Evolutionary conservation across 64 coral and sea anemone genomes (phyloP).

Genomic region (Pocillopora verrucosa): DNA sequence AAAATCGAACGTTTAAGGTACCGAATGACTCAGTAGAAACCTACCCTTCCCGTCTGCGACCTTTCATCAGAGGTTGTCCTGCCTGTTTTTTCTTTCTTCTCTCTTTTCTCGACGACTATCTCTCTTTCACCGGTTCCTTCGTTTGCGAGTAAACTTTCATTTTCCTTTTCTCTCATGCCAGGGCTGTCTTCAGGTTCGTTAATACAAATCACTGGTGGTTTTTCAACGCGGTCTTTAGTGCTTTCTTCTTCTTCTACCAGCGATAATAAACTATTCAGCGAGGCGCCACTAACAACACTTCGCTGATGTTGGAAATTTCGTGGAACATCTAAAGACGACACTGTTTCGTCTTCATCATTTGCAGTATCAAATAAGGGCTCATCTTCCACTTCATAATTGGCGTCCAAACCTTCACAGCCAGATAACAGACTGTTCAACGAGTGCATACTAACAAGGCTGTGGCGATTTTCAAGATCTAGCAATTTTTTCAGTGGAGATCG

Average conservation of each 20-base stretch:
- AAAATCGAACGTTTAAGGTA: neutral
- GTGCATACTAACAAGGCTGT: neutral
- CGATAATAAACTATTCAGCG: constrained; percentile 22
- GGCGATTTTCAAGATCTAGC: neutral
- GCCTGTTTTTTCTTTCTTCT: constrained; percentile 1
- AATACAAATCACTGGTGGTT: neutral
- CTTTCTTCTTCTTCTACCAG: neutral
- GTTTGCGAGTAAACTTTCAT: neutral
- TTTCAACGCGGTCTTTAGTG: neutral
- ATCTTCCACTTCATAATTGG: neutral
- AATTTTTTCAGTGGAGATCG: neutral
- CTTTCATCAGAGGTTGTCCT: constrained; percentile 44
- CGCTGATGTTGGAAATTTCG: neutral
- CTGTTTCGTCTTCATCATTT: neutral
- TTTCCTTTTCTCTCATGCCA: neutral
- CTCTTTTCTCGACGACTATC: neutral
- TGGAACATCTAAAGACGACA: neutral
- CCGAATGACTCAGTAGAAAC: neutral
- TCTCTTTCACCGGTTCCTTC: neutral
- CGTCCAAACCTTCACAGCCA: constrained; percentile 16
- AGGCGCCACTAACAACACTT: constrained; percentile 5
- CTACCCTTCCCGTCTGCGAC: constrained; percentile 50
- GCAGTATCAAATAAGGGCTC: neutral
- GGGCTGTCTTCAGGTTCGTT: neutral
- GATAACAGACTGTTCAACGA: constrained; percentile 10